These are phyloP conservation scores for Leuciscus waleckii DNA, from an alignment of 2,797 vertebrate genomes.

Conservation along the genomic window DNA sequence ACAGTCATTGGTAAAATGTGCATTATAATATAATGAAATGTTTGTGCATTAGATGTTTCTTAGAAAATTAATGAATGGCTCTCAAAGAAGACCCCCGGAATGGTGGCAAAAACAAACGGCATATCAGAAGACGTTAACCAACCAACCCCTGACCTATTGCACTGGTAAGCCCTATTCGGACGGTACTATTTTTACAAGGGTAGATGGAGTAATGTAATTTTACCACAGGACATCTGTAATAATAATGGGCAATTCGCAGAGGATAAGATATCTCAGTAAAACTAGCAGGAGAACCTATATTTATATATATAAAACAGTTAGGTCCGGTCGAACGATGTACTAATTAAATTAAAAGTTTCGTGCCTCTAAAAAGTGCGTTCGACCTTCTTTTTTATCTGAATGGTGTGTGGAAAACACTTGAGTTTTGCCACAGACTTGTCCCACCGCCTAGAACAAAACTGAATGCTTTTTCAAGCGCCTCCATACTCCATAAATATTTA, in stretches of 20 bases:
- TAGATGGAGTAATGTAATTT: not conserved
- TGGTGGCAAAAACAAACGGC: not conserved
- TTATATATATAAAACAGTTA: too few relatives aligned
- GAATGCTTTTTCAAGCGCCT: too few relatives aligned
- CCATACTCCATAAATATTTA: too few relatives aligned
- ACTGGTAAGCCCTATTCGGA: not conserved
- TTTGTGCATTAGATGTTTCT: not conserved
- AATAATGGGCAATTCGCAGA: not conserved
- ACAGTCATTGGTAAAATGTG: not conserved
- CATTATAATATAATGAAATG: slow-evolving; percentile 5
- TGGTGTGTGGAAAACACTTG: too few relatives aligned
- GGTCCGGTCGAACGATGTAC: too few relatives aligned
- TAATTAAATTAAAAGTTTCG: too few relatives aligned
- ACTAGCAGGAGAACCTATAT: too few relatives aligned
- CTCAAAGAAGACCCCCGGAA: not conserved
- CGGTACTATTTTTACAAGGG: not conserved
- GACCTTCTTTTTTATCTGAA: too few relatives aligned
- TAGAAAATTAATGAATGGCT: not conserved
- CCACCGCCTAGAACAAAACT: too few relatives aligned
- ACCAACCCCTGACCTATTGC: not conserved
- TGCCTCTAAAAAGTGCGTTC: too few relatives aligned
- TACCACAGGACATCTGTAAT: not conserved
- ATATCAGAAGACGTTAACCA: not conserved
- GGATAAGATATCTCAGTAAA: too few relatives aligned
- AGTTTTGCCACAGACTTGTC: too few relatives aligned